Evolutionary conservation across 2,888 invertebrate genomes (phyloP), one percentile per base, ranked within the genome.

Genomic region (Xanthia togata): DNA sequence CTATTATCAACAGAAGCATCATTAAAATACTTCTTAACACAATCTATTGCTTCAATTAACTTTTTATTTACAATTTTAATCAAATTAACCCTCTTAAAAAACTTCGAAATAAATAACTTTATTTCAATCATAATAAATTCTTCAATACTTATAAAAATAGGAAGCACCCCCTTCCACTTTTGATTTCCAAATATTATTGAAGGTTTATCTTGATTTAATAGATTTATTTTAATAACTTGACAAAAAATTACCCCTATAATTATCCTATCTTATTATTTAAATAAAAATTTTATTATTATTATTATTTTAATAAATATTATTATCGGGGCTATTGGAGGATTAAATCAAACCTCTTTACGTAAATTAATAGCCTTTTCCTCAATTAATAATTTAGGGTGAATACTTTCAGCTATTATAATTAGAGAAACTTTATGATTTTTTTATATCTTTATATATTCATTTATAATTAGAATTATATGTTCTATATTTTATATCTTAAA

Each of bases 201-300:
- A 95, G 97, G 97, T 4, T 87, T 97, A 95, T 93, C 92, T 47
- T 97, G 97, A 97, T 91, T 95, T 84, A 97, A 97, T 93, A 91
- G 93, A 80, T 92, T 97, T 89, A 93, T 97, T 90, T 91, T 97
- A 95, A 94, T 97, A 94, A 97, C 97, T 0, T 97, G 97, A 95
- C 97, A 97, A 97, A 97, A 97, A 97, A 96, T 97, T 94, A 95
- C 97, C 57, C 97, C 97, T 4, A 93, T 97, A 94, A 95, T 97
- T 92, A 86, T 97, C 89, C 87, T 97, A 64, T 96, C 95, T 70
- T 97, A 96, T 92, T 93, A 94, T 91, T 91, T 93, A 89, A 93
- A 94, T 91, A 92, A 91, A 88, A 92, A 93, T 88, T 93, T 97
- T 91, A 89, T 97, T 89, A 88, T 93, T 81, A 83, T 95, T 75